Evolutionary conservation across 2,113 vertebrate species (phyloP).

Genomic region (Plotosus lineatus): DNA sequence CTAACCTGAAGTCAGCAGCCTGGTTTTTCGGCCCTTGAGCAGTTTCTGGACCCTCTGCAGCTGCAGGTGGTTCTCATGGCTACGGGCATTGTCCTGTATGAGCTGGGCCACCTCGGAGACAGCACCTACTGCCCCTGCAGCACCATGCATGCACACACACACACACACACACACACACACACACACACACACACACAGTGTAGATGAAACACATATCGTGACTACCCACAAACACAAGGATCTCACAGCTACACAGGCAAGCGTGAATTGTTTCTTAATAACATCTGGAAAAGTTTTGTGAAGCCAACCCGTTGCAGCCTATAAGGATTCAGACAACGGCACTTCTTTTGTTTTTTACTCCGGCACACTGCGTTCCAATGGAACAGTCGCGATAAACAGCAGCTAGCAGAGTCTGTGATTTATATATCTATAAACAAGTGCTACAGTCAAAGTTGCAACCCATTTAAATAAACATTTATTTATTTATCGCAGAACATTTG

Average conservation of each 20-base stretch:
- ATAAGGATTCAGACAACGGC: constrained; percentile 1
- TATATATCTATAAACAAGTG: too few species aligned
- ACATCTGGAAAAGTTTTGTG: not conserved
- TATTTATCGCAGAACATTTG: too few species aligned
- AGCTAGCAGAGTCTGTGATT: too few species aligned
- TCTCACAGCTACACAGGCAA: constrained; percentile 4
- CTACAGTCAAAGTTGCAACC: too few species aligned
- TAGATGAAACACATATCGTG: constrained; percentile 1
- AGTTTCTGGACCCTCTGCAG: constrained; percentile 83
- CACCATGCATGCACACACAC: constrained; percentile 28
- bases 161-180: not conserved
- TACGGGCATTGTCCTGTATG: constrained; percentile 73
- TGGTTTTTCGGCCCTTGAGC: constrained; percentile 85
- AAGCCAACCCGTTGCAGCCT: not conserved
- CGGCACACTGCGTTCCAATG: not conserved
- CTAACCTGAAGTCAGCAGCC: constrained; percentile 86
- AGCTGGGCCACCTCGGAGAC: constrained; percentile 70
- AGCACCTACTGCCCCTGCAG: constrained; percentile 66
- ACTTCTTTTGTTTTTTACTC: not conserved
- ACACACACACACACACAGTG: constrained; percentile 1
- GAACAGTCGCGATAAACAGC: not conserved
- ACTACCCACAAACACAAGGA: constrained; percentile 22
- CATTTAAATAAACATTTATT: too few species aligned
- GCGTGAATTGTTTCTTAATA: constrained; percentile 16
- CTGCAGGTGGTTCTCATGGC: constrained; percentile 84